Conservation (phyloP, 2,113 vertebrate species). For the Anser brachyrhynchus region DNA sequence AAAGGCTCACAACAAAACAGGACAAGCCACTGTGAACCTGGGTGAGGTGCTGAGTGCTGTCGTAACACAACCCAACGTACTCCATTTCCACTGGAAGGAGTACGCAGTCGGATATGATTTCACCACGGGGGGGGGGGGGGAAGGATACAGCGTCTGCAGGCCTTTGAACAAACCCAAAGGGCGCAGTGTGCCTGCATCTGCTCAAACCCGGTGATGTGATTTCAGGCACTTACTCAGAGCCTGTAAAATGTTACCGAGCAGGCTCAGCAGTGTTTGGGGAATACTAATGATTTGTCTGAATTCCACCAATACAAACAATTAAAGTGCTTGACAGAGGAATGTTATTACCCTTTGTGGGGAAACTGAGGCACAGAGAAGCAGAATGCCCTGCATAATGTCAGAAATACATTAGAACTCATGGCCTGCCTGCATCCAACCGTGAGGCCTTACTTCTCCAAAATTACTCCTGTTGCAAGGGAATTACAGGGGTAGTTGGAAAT, state of each 20-base stretch:
- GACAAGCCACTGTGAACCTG: neutral
- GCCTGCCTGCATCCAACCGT: neutral
- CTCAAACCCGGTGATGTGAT: neutral
- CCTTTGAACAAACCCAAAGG: neutral
- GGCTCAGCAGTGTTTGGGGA: neutral
- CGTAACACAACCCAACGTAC: neutral
- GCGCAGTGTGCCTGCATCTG: neutral
- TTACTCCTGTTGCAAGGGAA: neutral
- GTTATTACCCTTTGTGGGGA: neutral
- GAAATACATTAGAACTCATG: neutral
- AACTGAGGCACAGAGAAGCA: neutral
- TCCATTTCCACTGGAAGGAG: neutral
- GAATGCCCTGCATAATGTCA: neutral
- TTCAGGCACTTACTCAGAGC: slow-evolving; percentile 5
- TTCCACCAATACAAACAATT: neutral
- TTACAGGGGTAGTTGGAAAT: neutral
- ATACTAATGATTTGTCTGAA: neutral
- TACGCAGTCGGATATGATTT: fast-evolving
- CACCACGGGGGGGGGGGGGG: no score
- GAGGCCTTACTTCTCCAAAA: no score
- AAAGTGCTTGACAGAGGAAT: neutral
- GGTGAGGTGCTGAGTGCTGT: neutral
- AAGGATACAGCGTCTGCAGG: neutral
- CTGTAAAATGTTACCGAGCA: neutral
- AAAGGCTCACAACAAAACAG: neutral